Conservation (phyloP, 2,113 vertebrate genomes). For the Chitala chitala region DNA sequence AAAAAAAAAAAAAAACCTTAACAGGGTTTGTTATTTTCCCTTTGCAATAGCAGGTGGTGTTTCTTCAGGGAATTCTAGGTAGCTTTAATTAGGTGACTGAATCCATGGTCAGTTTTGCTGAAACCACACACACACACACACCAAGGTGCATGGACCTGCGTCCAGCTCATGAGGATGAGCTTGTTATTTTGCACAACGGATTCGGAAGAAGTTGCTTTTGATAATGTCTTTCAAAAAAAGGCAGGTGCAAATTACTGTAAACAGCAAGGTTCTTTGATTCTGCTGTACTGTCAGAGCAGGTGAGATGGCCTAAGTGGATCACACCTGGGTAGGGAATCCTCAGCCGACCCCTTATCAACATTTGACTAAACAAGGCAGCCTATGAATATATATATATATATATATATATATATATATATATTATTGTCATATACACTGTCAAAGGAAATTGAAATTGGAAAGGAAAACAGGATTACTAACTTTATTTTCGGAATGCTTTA, state of each 20-base stretch:
- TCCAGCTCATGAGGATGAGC: background rate
- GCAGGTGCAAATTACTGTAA: background rate
- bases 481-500: conserved; percentile 6
- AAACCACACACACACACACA: background rate
- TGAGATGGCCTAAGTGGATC: conserved; percentile 27
- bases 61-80: conserved; percentile 30
- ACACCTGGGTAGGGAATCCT: conserved; percentile 29
- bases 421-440: too few relatives aligned
- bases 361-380: conserved; percentile 39
- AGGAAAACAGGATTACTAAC: background rate
- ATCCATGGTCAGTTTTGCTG: conserved; percentile 4
- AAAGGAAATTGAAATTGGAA: background rate
- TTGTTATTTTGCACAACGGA: conserved; percentile 4
- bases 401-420: too few relatives aligned
- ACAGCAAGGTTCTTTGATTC: background rate
- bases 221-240: background rate
- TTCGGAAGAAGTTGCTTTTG: background rate
- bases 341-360: conserved; percentile 35
- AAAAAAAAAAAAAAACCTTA: background rate
- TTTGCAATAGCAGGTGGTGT: conserved; percentile 19
- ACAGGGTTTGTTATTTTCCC: conserved; percentile 42
- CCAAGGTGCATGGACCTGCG: too few relatives aligned
- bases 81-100: conserved; percentile 24
- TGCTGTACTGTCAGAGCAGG: conserved; percentile 31
- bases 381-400: conserved; percentile 19